Evolutionary conservation across 2,113 vertebrate genomes (phyloP).

Genomic region (Eulemur macaco): DNA sequence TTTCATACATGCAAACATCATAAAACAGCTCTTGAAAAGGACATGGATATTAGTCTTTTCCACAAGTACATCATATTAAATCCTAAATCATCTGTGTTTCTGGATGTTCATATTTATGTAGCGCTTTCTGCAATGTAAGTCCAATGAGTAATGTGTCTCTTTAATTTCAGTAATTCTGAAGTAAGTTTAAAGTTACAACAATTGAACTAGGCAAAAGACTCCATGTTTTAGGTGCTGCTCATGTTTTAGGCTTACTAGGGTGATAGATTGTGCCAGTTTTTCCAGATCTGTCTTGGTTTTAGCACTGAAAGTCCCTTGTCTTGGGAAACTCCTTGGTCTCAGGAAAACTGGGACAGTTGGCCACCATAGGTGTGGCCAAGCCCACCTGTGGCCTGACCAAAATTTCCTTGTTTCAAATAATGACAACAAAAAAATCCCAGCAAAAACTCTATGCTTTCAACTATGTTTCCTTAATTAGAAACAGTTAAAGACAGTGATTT

Average conservation of each 20-base stretch:
- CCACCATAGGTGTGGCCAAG: not conserved
- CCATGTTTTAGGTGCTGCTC: not conserved
- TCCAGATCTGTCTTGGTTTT: not conserved
- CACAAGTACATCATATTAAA: constrained; percentile 51
- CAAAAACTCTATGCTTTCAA: not conserved
- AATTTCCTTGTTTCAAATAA: constrained; percentile 10
- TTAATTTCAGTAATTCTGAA: not conserved
- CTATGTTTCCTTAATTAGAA: not conserved
- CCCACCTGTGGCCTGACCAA: not conserved
- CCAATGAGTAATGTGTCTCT: constrained; percentile 41
- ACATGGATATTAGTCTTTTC: constrained; percentile 42
- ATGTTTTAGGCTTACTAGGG: not conserved
- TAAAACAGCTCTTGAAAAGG: constrained; percentile 12
- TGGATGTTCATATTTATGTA: constrained; percentile 60
- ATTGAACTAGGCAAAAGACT: not conserved
- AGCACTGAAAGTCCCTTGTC: not conserved
- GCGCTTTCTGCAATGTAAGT: constrained; percentile 46
- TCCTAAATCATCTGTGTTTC: constrained; percentile 60
- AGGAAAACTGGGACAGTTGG: not conserved
- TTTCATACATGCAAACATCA: constrained; percentile 60
- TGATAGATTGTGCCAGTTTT: not conserved
- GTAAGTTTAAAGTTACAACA: not conserved
- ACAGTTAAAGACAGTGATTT: not conserved
- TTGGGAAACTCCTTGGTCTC: not conserved
- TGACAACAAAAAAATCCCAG: not conserved